Evolutionary conservation across 2,797 vertebrate genomes (phyloP).

Genomic region (Bradypodion ventrale): DNA sequence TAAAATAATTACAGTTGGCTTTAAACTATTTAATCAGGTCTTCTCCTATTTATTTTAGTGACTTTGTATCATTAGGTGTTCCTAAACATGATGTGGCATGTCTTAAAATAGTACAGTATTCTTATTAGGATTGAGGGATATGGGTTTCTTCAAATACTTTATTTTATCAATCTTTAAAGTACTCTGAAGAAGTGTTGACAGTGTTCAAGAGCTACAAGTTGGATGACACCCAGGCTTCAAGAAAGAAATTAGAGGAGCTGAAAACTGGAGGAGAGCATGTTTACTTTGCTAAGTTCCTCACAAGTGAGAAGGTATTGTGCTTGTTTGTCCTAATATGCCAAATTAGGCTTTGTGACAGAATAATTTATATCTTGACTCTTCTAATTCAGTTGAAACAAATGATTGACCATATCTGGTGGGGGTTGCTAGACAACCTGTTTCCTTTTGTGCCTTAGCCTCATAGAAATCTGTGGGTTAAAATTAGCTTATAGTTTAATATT

Average conservation of each 20-base stretch:
- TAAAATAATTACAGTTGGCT: background rate
- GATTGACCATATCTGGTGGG: background rate
- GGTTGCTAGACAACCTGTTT: background rate
- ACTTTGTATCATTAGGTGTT: background rate
- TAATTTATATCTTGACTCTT: background rate
- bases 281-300: constrained; percentile 98
- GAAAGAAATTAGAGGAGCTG: constrained; percentile 93
- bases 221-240: constrained; percentile 96
- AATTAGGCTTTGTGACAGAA: background rate
- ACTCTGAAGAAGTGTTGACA: constrained; percentile 93
- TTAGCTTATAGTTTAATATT: too few species aligned
- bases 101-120: background rate
- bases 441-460: background rate
- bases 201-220: constrained; percentile 98
- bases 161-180: constrained; percentile 75
- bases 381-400: background rate
- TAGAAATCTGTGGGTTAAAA: too few species aligned
- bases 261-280: constrained; percentile 92
- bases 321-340: background rate
- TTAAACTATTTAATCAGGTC: too few species aligned
- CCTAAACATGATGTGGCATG: too few species aligned
- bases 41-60: background rate
- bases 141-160: background rate
- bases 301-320: constrained; percentile 91
- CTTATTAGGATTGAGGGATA: background rate